A percentile compares a stretch with the other conserved stretches of the same genome.
phyloP scores from a whole-genome alignment of 2,797 vertebrate genomes.

The Pseudochirops cupreus region DNA sequence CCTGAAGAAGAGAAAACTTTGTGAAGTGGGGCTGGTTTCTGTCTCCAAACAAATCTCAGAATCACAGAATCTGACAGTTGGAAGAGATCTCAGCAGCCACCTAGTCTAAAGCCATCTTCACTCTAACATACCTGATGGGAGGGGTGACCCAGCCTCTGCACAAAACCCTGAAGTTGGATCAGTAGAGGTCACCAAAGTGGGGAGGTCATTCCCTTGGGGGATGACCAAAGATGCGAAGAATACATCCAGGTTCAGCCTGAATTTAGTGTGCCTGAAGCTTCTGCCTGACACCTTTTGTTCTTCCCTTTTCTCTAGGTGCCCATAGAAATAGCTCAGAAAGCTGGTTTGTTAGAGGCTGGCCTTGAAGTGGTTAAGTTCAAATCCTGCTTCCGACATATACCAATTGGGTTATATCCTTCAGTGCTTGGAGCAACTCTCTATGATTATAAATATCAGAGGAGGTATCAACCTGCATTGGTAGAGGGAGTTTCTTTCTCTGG shows the following conservation, averaged over 20 bases:
- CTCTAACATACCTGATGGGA: neutral
- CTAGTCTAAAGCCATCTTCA: neutral
- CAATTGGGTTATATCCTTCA: neutral
- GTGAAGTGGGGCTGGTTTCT: neutral
- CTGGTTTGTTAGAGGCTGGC: neutral
- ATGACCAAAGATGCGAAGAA: neutral
- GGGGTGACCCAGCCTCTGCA: neutral
- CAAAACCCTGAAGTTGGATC: too few species aligned
- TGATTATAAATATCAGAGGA: neutral
- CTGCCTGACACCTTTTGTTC: neutral
- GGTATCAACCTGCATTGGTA: neutral
- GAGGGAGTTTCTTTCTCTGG: neutral
- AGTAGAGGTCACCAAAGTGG: neutral
- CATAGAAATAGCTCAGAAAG: neutral
- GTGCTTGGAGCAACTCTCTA: neutral
- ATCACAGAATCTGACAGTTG: neutral
- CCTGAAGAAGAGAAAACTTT: neutral
- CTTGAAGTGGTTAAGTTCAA: neutral
- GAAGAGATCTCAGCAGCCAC: neutral
- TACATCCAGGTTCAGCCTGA: neutral
- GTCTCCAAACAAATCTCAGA: neutral
- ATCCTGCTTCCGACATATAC: neutral
- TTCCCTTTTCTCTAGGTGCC: neutral
- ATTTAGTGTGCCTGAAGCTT: neutral
- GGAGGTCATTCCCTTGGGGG: neutral